Conservation (phyloP, 2,113 vertebrate genomes). For the Hippocampus abdominalis region DNA sequence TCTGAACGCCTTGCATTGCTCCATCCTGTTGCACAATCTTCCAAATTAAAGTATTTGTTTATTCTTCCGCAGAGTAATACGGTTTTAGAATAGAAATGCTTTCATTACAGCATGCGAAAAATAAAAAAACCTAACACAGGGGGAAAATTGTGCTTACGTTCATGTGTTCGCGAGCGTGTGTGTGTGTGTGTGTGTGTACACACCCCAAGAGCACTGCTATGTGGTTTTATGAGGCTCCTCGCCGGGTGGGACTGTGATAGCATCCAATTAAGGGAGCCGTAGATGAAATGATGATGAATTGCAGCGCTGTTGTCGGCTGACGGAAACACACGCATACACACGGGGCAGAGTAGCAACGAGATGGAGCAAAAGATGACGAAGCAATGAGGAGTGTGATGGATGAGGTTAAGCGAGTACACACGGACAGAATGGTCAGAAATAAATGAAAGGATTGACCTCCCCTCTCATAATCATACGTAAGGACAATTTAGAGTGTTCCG, state of each 20-base stretch:
- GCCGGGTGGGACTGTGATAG: conserved; percentile 80
- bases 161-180: conserved; percentile 8
- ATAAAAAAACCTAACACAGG: neutral
- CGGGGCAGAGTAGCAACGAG: conserved; percentile 25
- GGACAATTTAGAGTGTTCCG: too few species aligned
- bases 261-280: conserved; percentile 84
- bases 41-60: neutral
- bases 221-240: conserved; percentile 15
- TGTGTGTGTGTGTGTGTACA: neutral
- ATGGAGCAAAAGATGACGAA: conserved; percentile 40
- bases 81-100: neutral
- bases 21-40: neutral
- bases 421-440: conserved; percentile 13
- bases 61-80: neutral
- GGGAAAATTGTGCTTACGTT: neutral
- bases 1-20: neutral
- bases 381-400: conserved; percentile 26
- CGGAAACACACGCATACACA: conserved; percentile 26
- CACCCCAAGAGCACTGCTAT: neutral
- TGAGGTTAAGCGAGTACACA: conserved; percentile 8
- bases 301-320: conserved; percentile 69
- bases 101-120: neutral
- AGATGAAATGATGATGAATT: conserved; percentile 89
- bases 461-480: too few species aligned
- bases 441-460: conserved; percentile 8